Evolutionary conservation across 2,113 vertebrate species (phyloP), one percentile per base, ranked within the genome.

Genomic region (Brienomyrus brachyistius): DNA sequence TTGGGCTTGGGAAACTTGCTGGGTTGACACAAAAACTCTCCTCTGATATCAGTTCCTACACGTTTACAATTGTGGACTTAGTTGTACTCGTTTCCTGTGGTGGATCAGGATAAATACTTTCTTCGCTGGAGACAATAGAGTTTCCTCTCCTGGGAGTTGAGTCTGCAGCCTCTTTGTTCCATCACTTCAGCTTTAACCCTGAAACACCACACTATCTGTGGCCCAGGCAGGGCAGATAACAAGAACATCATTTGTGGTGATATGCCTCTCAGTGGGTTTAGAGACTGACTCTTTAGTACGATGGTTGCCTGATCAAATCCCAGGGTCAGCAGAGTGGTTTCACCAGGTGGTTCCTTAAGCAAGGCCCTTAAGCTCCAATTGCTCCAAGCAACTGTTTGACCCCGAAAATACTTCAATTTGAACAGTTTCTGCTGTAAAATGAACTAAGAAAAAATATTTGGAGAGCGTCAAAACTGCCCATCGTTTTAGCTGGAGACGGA

Each of bases 401-500:
- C 4, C 10, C 13, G 10, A 51, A 70, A 31, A 27, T 1, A 85
- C 2, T 9, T 48, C 3, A 8, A 27, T 70, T 70, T 70, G 62
- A n/a, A 70, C n/a, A 13, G 1, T 11, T 13, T 70, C n/a, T 70
- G 62, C 27, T 70, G 62, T 31, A 70, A 31, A 70, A 27, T 11
- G 62, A n/a, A 48, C 84, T 31, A 31, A 9, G 52, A 9, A 62
- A 62, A 62, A 62, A n/a, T 59, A 62, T 62, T n/a, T 62, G 21
- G 56, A 13, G 13, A 45, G 87, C 5, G 8, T 62, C 2, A 54
- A 54, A 56, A 19, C 19, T 86, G 54, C 90, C 48, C 84, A 31
- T 40, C 89, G 9, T 48, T 83, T 74, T 93, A 99, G 98, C 93
- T 99, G 96, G 98, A 99, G 93, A 97, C 96, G 48, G 98, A 99